Conservation (phyloP, 2,797 vertebrate genomes). For the Nasua narica region DNA sequence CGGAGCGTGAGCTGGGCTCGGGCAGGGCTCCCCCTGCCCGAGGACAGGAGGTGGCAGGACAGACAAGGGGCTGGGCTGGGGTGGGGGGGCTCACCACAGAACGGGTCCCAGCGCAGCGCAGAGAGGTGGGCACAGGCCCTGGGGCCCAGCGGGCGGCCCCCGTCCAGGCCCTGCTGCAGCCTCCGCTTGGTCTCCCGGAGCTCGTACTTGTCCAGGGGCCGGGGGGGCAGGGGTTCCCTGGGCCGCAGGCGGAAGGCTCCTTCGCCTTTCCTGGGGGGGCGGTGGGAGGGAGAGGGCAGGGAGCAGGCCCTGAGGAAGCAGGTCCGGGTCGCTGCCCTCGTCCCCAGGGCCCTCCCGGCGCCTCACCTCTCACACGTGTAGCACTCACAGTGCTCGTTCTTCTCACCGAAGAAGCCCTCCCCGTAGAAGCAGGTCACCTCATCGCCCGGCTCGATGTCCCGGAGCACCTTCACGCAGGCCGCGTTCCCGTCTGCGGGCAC, state of each 20-base stretch:
- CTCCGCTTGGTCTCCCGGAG: conserved; percentile 91
- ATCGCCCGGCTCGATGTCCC: conserved; percentile 93
- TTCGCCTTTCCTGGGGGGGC: conserved; percentile 88
- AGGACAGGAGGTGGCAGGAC: no score
- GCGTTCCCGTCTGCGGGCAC: conserved; percentile 92
- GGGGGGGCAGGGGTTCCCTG: conserved; percentile 77
- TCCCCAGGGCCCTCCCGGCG: neutral
- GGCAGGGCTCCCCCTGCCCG: neutral
- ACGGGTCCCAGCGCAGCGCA: neutral
- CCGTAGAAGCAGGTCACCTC: conserved; percentile 98
- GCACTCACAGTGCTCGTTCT: conserved; percentile 96
- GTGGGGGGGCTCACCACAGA: conserved; percentile 44
- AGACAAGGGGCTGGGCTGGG: neutral
- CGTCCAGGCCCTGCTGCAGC: conserved; percentile 81
- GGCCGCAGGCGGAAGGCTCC: conserved; percentile 89
- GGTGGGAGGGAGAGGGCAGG: no score
- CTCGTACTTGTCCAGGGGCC: conserved; percentile 87
- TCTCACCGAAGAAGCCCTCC: conserved; percentile 95
- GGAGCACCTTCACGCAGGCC: conserved; percentile 93
- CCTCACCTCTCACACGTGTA: conserved; percentile 93
- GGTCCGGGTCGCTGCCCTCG: fast-evolving
- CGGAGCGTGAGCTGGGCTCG: neutral
- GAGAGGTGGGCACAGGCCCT: neutral
- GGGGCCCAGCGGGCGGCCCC: neutral
- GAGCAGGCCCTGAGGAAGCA: neutral